These are phyloP conservation scores for Myripristis murdjan DNA, from an alignment of 2,797 vertebrate species.

Conservation along the genomic window DNA sequence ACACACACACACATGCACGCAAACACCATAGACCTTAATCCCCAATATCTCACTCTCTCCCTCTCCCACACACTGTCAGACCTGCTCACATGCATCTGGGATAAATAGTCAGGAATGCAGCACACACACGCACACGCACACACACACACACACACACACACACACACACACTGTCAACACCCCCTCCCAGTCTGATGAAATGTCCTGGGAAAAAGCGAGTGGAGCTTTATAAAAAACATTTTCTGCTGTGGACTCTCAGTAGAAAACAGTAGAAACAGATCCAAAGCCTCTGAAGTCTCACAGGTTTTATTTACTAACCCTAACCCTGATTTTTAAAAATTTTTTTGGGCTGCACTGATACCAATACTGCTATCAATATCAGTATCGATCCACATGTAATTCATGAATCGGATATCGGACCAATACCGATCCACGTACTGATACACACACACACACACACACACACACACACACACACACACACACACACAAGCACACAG, in stretches of 20 bases:
- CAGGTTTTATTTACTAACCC: too few relatives aligned
- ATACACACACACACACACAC: conserved; percentile 4
- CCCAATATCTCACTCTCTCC: conserved; percentile 9
- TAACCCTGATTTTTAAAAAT: too few relatives aligned
- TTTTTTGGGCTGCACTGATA: too few relatives aligned
- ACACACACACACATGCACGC: conserved; percentile 30
- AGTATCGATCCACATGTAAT: conserved; percentile 45
- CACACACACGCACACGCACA: conserved; percentile 14
- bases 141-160: conserved; percentile 25
- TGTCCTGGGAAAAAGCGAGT: conserved; percentile 30
- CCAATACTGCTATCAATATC: too few relatives aligned
- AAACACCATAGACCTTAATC: not conserved
- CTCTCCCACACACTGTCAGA: conserved; percentile 33
- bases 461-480: conserved; percentile 14
- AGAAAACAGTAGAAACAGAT: not conserved
- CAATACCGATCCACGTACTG: conserved; percentile 3
- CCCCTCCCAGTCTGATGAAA: not conserved
- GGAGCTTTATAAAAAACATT: not conserved
- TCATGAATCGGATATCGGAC: too few relatives aligned
- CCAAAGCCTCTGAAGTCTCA: too few relatives aligned
- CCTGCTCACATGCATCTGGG: conserved; percentile 36
- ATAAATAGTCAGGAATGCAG: conserved; percentile 47
- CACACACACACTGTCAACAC: conserved; percentile 9
- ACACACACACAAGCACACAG: too few relatives aligned
- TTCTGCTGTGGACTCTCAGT: too few relatives aligned